phyloP scores from a whole-genome alignment of 2,113 vertebrate species.

The Eulacestoma nigropectus region DNA sequence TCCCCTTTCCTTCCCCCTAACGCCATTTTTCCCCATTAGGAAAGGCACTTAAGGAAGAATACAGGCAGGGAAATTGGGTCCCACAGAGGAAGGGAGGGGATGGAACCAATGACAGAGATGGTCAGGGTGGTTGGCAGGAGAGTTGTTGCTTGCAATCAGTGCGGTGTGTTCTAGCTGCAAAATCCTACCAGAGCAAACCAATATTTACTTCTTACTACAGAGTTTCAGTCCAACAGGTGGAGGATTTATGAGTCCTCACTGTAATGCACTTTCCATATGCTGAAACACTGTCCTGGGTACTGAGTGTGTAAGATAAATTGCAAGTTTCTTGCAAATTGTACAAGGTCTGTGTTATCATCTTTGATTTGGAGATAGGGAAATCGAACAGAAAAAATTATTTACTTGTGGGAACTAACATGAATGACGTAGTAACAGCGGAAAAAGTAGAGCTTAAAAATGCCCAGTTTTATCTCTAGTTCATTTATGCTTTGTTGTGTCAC shows the following conservation, averaged over 20 bases:
- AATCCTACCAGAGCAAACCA: neutral
- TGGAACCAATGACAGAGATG: rapidly evolving
- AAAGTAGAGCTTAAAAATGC: neutral
- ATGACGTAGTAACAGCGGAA: neutral
- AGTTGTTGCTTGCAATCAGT: neutral
- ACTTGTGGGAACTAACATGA: neutral
- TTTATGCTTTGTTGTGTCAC: neutral
- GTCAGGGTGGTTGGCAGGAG: neutral
- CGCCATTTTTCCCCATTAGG: neutral
- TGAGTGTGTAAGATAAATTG: neutral
- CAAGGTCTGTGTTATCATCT: neutral
- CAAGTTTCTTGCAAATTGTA: neutral
- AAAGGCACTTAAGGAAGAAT: neutral
- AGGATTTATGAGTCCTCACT: neutral
- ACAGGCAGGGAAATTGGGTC: neutral
- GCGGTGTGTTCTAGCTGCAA: neutral
- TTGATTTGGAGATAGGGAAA: neutral
- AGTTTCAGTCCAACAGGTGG: neutral
- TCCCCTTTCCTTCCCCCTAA: neutral
- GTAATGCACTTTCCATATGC: too few species aligned
- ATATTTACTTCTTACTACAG: neutral
- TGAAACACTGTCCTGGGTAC: neutral
- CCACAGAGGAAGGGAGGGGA: neutral
- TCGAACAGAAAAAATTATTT: neutral
- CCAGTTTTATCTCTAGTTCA: neutral